These are phyloP conservation scores for Dascillus cervinus DNA, from an alignment of 2,888 invertebrate genomes.

Conservation along the genomic window DNA sequence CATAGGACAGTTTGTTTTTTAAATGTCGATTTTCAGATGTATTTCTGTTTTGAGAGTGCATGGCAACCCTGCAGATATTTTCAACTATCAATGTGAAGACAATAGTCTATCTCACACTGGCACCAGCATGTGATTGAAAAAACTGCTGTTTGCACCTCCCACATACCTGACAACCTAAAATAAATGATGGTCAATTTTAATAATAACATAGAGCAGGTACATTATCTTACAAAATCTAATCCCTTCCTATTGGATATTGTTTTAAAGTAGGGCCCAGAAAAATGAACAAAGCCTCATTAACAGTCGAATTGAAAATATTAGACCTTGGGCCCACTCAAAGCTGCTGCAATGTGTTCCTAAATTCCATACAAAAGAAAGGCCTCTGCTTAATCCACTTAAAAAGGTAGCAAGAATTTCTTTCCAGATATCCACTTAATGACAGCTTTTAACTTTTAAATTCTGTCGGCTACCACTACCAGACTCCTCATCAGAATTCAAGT, in stretches of 20 bases:
- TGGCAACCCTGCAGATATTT: not conserved
- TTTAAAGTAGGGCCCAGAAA: slow-evolving; percentile 21
- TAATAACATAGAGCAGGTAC: slow-evolving; percentile 14
- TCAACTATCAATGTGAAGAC: not conserved
- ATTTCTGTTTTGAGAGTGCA: not conserved
- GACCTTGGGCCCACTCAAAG: slow-evolving; percentile 20
- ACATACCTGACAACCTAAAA: slow-evolving; percentile 19
- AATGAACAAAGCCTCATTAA: slow-evolving; percentile 14
- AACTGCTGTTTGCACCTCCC: slow-evolving; percentile 8
- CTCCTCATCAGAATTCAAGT: too few relatives aligned
- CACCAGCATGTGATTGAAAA: not conserved
- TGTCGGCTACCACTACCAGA: not conserved
- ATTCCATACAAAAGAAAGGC: slow-evolving; percentile 29
- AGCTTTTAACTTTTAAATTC: slow-evolving; percentile 24
- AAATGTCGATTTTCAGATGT: too few relatives aligned
- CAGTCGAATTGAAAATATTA: slow-evolving; percentile 18
- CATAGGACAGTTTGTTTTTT: too few relatives aligned
- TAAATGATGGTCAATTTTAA: slow-evolving; percentile 25
- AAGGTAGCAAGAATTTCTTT: slow-evolving; percentile 32
- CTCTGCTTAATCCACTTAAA: slow-evolving; percentile 41
- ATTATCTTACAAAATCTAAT: slow-evolving; percentile 8
- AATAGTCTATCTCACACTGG: slow-evolving; percentile 4
- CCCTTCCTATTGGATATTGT: slow-evolving; percentile 25
- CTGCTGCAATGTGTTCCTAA: slow-evolving; percentile 23
- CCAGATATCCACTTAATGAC: slow-evolving; percentile 35